Evolutionary conservation across 2,888 invertebrate species (phyloP), one percentile per base, ranked within the genome.

Genomic region (Drosophila cyrtoloma): DNA sequence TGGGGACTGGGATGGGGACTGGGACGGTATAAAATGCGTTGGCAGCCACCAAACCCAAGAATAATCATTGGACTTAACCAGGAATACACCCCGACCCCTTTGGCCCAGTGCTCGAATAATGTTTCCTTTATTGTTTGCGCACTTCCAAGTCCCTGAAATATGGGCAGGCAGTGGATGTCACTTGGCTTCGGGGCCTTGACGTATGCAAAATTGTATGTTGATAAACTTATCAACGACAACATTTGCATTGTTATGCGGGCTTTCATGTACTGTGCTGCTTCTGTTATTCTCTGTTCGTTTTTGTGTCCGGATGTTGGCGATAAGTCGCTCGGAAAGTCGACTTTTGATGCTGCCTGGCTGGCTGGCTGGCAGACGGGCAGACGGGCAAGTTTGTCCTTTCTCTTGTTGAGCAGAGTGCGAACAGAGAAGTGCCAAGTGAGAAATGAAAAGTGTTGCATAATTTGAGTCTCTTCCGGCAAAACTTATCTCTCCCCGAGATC

Each of bases 201-300:
- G 85, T 82, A 86, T 88, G 88, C 82, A 86, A 82, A 88, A 79
- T 86, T 72, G 42, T 66, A 63, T 77, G 77, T 71, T 80, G 80
- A 86, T 86, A 80, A 88, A 89, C 81, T 86, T 84, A 77, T 83
- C 86, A 86, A 71, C 67, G 64, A 70, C 71, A 71, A 88, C 85
- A 78, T 77, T 77, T 79, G 77, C 79, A 77, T 77, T 79, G 68
- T 73, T 59, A 51, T 61, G 52, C 56, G 39, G 28, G 53, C 64
- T 44, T 63, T 67, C 66, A 74, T 67, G 63, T 59, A 47, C 32
- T 30, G 22, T 5, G 33, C 52, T 4, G 19, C 32, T 33, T 32
- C 28, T 16, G 26, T 32, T 32, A 14, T 26, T 33, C 64, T 22
- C 16, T n/a, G 6, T 12, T 28, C 33, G 9, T 32, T 44, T 28